Percentiles rank a stretch among this genome's conserved stretches.
Conservation (phyloP, 92 coral and sea anemone species). For the Phenganax marumi region DNA sequence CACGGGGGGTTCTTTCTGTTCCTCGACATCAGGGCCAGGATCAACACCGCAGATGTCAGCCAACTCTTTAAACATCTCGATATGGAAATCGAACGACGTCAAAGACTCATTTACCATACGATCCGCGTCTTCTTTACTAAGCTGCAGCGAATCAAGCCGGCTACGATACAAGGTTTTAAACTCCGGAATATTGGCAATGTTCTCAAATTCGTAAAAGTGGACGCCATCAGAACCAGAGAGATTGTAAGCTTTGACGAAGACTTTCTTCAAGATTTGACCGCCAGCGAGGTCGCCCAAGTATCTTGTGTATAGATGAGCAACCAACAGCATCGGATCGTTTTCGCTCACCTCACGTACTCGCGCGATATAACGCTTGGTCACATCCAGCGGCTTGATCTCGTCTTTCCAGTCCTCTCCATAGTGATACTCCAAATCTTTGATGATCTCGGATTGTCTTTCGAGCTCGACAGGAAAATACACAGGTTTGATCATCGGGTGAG, state of each 20-base stretch:
- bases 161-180: conserved; percentile 88
- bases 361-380: conserved; percentile 76
- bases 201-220: conserved; percentile 70
- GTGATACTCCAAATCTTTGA: conserved; percentile 80
- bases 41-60: conserved; percentile 65
- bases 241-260: conserved; percentile 81
- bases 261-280: conserved; percentile 80
- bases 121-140: conserved; percentile 72
- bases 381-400: conserved; percentile 63
- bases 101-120: conserved; percentile 85
- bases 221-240: conserved; percentile 91
- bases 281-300: conserved; percentile 96
- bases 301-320: conserved; percentile 92
- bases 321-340: conserved; percentile 80
- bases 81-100: conserved; percentile 73
- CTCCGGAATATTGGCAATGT: conserved; percentile 70
- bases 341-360: conserved; percentile 71
- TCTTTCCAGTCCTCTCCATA: conserved; percentile 90
- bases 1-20: background rate
- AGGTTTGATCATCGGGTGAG: conserved; percentile 67
- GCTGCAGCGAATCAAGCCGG: conserved; percentile 67
- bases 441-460: conserved; percentile 65
- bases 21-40: background rate
- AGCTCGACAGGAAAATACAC: conserved; percentile 86
- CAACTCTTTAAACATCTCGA: conserved; percentile 80